These are phyloP conservation scores for Telmatherina bonti DNA, from an alignment of 2,797 vertebrate species.

Conservation along the genomic window DNA sequence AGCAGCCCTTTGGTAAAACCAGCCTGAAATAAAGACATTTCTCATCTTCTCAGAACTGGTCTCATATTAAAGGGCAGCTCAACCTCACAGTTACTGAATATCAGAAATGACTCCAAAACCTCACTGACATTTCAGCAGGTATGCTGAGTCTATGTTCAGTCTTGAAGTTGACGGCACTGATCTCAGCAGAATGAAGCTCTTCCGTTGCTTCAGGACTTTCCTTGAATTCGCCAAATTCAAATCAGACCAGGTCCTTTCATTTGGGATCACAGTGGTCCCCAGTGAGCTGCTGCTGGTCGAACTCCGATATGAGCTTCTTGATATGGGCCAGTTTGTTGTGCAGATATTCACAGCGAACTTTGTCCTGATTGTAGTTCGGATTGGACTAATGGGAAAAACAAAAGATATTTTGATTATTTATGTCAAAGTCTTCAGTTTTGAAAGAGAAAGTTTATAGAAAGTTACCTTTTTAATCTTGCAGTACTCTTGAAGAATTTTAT, in stretches of 20 bases:
- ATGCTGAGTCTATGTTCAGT: slow-evolving; percentile 2
- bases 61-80: background rate
- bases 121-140: slow-evolving; percentile 17
- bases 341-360: slow-evolving; percentile 92
- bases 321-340: slow-evolving; percentile 97
- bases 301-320: slow-evolving; percentile 92
- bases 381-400: slow-evolving; percentile 83
- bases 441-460: background rate
- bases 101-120: slow-evolving; percentile 20
- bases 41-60: slow-evolving; percentile 6
- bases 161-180: slow-evolving; percentile 10
- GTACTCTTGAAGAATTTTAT: slow-evolving; percentile 94
- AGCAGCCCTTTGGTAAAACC: slow-evolving; percentile 12
- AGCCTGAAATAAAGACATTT: background rate
- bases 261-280: slow-evolving; percentile 42
- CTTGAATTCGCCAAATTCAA: background rate
- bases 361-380: slow-evolving; percentile 92
- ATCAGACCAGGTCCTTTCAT: slow-evolving; percentile 27
- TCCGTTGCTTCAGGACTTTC: slow-evolving; percentile 9
- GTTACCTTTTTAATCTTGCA: slow-evolving; percentile 93
- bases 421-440: background rate
- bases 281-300: slow-evolving; percentile 88
- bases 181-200: slow-evolving; percentile 31
- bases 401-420: background rate
- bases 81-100: slow-evolving; percentile 1